A percentile compares a stretch with the other conserved stretches of the same genome.
These are phyloP conservation scores for Actinia equina DNA, from an alignment of 64 coral and sea anemone genomes.

Conservation along the genomic window DNA sequence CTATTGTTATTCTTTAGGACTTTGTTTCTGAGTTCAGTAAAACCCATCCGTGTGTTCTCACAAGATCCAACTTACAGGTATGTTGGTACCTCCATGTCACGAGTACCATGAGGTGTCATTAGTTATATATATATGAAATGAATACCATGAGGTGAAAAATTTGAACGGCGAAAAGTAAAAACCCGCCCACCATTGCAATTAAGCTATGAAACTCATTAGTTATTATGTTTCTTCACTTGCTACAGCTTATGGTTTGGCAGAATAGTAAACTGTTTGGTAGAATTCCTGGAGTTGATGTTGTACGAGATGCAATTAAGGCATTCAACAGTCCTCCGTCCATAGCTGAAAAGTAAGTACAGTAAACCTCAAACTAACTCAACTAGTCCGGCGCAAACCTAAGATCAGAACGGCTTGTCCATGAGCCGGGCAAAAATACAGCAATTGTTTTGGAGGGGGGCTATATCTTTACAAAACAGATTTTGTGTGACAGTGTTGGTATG, in stretches of 20 bases:
- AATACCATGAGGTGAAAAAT: too few species aligned
- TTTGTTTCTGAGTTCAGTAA: constrained; percentile 96
- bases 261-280: constrained; percentile 89
- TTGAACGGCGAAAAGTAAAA: too few species aligned
- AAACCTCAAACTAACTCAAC: not conserved
- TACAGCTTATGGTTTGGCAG: constrained; percentile 89
- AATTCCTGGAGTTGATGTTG: constrained; percentile 56
- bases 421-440: too few species aligned
- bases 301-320: constrained; percentile 88
- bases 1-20: constrained; percentile 43
- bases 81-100: not conserved
- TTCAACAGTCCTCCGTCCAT: constrained; percentile 99
- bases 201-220: not conserved
- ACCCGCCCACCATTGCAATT: too few species aligned
- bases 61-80: constrained; percentile 89
- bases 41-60: constrained; percentile 81
- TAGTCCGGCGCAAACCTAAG: not conserved
- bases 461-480: too few species aligned
- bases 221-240: not conserved
- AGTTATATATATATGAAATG: too few species aligned
- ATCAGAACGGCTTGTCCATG: too few species aligned
- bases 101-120: too few species aligned
- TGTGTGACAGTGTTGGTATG: too few species aligned
- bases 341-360: constrained; percentile 88
- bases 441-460: too few species aligned